phyloP scores from a whole-genome alignment of 2,797 vertebrate genomes.

The Thamnophis elegans region DNA sequence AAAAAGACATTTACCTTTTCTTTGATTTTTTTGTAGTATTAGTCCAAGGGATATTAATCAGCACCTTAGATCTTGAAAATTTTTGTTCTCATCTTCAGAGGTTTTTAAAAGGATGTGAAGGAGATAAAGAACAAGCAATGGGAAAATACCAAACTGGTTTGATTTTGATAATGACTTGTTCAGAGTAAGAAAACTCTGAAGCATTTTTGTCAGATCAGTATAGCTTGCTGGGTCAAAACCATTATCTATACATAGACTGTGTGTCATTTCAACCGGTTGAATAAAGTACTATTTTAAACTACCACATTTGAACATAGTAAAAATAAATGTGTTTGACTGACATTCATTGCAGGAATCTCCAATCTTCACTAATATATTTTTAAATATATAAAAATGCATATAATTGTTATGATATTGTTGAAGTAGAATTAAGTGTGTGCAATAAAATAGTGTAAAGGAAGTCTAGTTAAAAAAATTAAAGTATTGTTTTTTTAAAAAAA shows the following conservation, averaged over 20 bases:
- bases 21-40: conserved; percentile 1
- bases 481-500: neutral
- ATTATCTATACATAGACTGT: conserved; percentile 68
- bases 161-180: conserved; percentile 21
- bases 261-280: conserved; percentile 60
- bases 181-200: conserved; percentile 1
- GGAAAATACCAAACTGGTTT: conserved; percentile 10
- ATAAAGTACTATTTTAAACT: conserved; percentile 73
- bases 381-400: neutral
- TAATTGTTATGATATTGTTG: neutral
- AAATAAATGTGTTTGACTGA: conserved; percentile 50
- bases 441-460: neutral
- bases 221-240: conserved; percentile 50
- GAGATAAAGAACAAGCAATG: neutral
- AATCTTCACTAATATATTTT: conserved; percentile 24
- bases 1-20: conserved; percentile 52
- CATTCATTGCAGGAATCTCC: conserved; percentile 14
- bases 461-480: neutral
- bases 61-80: neutral
- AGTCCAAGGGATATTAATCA: neutral
- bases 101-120: conserved; percentile 7
- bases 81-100: neutral
- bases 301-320: conserved; percentile 47
- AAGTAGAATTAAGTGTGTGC: neutral
- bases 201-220: conserved; percentile 35